phyloP scores from a whole-genome alignment of 1,140 invertebrate genomes.

The Drosophila truncata region DNA sequence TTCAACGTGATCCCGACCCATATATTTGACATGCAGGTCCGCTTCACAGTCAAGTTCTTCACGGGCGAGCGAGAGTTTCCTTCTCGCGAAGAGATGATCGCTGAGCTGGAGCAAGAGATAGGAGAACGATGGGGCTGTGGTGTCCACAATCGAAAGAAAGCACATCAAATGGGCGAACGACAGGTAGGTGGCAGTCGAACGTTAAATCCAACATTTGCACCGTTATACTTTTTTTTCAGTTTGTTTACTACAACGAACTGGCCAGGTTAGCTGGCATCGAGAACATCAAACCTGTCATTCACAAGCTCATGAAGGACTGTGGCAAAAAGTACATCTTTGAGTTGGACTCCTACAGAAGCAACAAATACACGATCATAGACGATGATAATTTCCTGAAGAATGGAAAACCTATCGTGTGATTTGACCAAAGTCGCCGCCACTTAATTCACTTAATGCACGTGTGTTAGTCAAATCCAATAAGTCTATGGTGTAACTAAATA shows the following conservation, averaged over 20 bases:
- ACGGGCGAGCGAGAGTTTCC: slow-evolving; percentile 89
- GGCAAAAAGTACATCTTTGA: slow-evolving; percentile 89
- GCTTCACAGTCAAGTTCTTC: slow-evolving; percentile 90
- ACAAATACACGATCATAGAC: slow-evolving; percentile 89
- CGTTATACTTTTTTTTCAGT: slow-evolving; percentile 82
- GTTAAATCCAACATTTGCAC: background rate
- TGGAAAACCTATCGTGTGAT: slow-evolving; percentile 15
- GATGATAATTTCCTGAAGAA: slow-evolving; percentile 87
- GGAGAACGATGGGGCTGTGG: slow-evolving; percentile 86
- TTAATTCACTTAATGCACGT: slow-evolving; percentile 1
- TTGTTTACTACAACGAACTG: slow-evolving; percentile 90
- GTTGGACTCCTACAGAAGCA: slow-evolving; percentile 88
- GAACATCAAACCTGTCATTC: slow-evolving; percentile 88
- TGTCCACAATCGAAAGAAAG: slow-evolving; percentile 88
- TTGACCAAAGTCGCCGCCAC: background rate
- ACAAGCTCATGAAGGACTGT: slow-evolving; percentile 90
- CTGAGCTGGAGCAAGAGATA: slow-evolving; percentile 88
- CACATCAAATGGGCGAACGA: slow-evolving; percentile 91
- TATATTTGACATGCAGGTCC: slow-evolving; percentile 93
- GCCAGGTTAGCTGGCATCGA: slow-evolving; percentile 88
- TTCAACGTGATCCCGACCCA: slow-evolving; percentile 93
- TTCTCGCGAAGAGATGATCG: slow-evolving; percentile 88
- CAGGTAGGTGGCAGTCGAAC: slow-evolving; percentile 87
- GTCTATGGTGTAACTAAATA: background rate
- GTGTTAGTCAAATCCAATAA: slow-evolving; percentile 8